Base-by-base conservation (phyloP, 2,797 vertebrate genomes). In the Darevskia mixta region DNA sequence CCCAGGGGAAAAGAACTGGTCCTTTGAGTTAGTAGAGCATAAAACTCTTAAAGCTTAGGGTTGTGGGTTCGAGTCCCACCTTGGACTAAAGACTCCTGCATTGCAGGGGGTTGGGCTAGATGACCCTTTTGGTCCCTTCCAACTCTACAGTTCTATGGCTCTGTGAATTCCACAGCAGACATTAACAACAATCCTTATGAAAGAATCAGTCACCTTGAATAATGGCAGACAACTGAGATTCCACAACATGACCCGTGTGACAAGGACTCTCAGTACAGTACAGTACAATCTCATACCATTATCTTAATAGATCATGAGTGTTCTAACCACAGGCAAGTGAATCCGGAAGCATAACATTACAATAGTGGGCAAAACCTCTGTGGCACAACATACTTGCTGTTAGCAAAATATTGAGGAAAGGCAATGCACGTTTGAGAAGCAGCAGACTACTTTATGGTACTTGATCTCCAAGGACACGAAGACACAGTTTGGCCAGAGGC, bases 281-380 rank as follows among this genome's bases (percentile, higher is more conserved):
- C 45, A 58, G 25, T 27, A 38, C 29, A 72, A 55, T 32, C 69
- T 72, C 23, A 35, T 83, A n/a, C 29, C 25, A 6, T 78, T 78
- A 84, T 73, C 49, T 75, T 83, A 17, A 73, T 73, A 38, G 20
- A 27, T 4, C 27, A 0, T 58, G 23, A 10, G 13, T 41, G 71
- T 58, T 61, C 61, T 18, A 17, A 17, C 49, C 23, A 73, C 11
- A 61, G 4, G 7, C 32, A 75, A 17, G 5, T 45, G 79, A 75
- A 82, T 75, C 79, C 66, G 58, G 32, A 75, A 82, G 69, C 55
- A 82, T 82, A 87, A 32, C 73, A 73, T 55, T 81, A 15, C 43
- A 73, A 82, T n/a, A 64, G 79, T 71, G 32, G 38, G 71, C 55
- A 87, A 69, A 82, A 27, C 38, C 55, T 45, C 29, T 18, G 66